A percentile compares a stretch with the other conserved stretches of the same genome.
Evolutionary conservation across 2,888 invertebrate species (phyloP).

Genomic region (Eupithecia insigniata): DNA sequence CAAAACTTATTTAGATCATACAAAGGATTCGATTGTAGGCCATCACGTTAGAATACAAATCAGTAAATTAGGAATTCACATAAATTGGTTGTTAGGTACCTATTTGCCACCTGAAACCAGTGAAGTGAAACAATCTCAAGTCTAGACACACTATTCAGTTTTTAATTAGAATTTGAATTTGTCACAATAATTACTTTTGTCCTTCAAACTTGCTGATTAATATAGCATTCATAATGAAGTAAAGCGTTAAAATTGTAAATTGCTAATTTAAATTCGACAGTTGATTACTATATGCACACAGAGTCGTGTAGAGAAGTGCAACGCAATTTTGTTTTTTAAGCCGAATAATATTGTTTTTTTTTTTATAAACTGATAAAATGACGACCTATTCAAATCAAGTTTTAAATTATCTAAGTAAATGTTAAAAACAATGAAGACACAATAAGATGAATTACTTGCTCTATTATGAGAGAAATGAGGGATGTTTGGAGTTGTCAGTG

Average conservation of each 20-base stretch:
- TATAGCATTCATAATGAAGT: conserved; percentile 50
- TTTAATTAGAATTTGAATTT: conserved; percentile 13
- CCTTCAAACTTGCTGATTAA: conserved; percentile 31
- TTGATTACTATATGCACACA: conserved; percentile 83
- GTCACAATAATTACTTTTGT: conserved; percentile 13
- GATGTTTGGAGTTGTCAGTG: not conserved
- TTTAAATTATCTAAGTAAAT: no score
- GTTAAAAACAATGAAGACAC: not conserved
- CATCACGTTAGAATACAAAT: conserved; percentile 10
- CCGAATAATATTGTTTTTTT: conserved; percentile 1
- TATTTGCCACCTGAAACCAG: conserved; percentile 19
- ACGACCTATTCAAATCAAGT: not conserved
- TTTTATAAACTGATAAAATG: not conserved
- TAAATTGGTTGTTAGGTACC: conserved; percentile 2
- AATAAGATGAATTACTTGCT: not conserved
- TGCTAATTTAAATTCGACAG: conserved; percentile 79
- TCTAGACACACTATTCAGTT: conserved; percentile 24
- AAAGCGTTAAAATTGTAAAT: conserved; percentile 80
- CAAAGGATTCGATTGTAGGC: conserved; percentile 6
- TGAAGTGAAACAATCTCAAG: conserved; percentile 25
- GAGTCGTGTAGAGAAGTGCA: conserved; percentile 40
- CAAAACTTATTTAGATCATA: conserved; percentile 5
- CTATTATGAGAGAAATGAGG: not conserved
- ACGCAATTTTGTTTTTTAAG: not conserved
- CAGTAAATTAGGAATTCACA: conserved; percentile 8